A percentile compares a stretch with the other conserved stretches of the same genome.
phyloP scores from a whole-genome alignment of 2,888 invertebrate genomes.

The Venustoraphidia nigricollis region DNA sequence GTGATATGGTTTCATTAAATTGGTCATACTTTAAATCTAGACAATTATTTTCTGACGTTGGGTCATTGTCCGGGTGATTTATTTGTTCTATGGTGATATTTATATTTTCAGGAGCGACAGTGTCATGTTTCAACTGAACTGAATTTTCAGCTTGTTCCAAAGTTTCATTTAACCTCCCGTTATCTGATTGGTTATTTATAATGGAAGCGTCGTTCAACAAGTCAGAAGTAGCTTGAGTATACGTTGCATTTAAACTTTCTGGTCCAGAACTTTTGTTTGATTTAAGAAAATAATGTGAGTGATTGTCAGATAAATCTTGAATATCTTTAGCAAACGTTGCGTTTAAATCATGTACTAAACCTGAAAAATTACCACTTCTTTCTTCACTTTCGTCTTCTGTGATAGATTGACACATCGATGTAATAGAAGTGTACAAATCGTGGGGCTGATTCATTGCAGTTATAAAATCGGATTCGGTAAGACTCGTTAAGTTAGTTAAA shows the following conservation, averaged over 20 bases:
- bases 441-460: conserved; percentile 5
- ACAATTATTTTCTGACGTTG: too few relatives aligned
- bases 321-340: neutral
- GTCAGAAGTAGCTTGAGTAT: neutral
- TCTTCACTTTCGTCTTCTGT: neutral
- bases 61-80: too few relatives aligned
- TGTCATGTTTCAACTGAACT: neutral
- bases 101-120: neutral
- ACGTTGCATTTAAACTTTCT: neutral
- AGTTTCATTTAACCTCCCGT: neutral
- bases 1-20: too few relatives aligned
- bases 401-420: neutral
- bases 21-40: too few relatives aligned
- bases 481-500: conserved; percentile 27
- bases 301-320: neutral
- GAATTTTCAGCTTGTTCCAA: neutral
- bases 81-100: neutral
- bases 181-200: neutral
- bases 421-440: conserved; percentile 3
- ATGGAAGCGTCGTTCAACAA: neutral
- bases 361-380: neutral
- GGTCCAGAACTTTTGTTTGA: neutral
- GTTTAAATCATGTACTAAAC: neutral
- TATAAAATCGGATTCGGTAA: conserved; percentile 21
- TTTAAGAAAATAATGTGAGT: neutral